Evolutionary conservation across 2,888 invertebrate species (phyloP), one percentile per base, ranked within the genome.

Genomic region (Mesodorylaimus sp.): DNA sequence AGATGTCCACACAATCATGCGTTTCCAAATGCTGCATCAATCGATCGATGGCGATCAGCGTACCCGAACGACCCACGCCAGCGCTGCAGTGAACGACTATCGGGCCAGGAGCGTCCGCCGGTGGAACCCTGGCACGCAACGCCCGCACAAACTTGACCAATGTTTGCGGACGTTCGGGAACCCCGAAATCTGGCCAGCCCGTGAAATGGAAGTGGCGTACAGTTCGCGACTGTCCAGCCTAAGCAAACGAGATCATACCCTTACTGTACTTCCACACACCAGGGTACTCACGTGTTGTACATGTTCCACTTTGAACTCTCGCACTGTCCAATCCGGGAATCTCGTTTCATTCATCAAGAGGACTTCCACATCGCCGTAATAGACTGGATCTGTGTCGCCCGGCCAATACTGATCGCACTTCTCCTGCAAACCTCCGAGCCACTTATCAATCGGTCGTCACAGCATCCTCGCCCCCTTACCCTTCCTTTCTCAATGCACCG

Each of bases 151-250:
- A 93, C 54, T 83, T 75, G 13, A 89, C 86, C 49, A 95, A 75
- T 21, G 89, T 84, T 63, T 88, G 86, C 29, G 89, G 88, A 52
- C 88, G 88, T 71, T 85, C 87, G 37, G 91, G 91, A 53, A 91
- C 91, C 52, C 91, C 91, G 71, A 95, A 95, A 74, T 95, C 95
- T 5, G 93, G 93, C 93, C 93, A 95, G 42, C 91, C 91, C 54
- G 86, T 88, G 73, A 91, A 95, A 72, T 95, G 93, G 74, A 91
- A 88, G 71, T 95, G 93, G 54, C 83, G 76, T 45, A 95, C 77
- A 27, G 85, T 83, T 58, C 93, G 77, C 65, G 84, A 32, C 32
- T 32, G 16, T 13, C 32, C 16, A 32, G 16, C 10, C 10, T 32
- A 16, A 16, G 10, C 32, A 32, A 13, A 13, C 16, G 10, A 32